These are phyloP conservation scores for Ophion costatus DNA, from an alignment of 2,888 invertebrate genomes.

Conservation along the genomic window DNA sequence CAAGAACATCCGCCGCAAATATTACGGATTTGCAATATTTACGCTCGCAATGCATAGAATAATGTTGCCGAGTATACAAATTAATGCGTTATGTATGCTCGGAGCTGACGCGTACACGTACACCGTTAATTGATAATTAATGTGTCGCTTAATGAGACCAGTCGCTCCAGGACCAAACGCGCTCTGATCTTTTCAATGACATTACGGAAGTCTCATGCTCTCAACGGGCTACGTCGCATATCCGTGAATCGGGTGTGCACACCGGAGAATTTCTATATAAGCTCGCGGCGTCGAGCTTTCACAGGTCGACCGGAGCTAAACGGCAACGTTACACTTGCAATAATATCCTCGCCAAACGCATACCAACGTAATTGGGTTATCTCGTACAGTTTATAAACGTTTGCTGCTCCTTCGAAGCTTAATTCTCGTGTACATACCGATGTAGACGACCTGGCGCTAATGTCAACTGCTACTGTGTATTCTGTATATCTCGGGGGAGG, in stretches of 20 bases:
- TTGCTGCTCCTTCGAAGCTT: neutral
- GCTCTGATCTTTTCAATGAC: conserved; percentile 53
- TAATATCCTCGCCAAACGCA: conserved; percentile 45
- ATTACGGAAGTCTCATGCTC: conserved; percentile 32
- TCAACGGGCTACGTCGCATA: neutral
- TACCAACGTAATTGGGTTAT: conserved; percentile 46
- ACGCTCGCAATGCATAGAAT: neutral
- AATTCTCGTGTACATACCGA: neutral
- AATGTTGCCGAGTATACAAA: conserved; percentile 16
- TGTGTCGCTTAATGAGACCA: conserved; percentile 59
- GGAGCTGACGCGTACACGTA: conserved; percentile 21
- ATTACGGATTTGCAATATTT: too few relatives aligned
- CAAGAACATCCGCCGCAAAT: too few relatives aligned
- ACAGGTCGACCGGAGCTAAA: conserved; percentile 12
- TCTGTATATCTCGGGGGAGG: neutral
- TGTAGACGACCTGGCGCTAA: neutral
- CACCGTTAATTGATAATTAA: conserved; percentile 72
- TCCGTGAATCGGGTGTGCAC: conserved; percentile 7
- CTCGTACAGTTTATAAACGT: conserved; percentile 18
- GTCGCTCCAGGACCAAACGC: conserved; percentile 45
- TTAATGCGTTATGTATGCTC: conserved; percentile 12
- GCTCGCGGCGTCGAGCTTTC: conserved; percentile 17
- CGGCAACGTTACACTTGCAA: conserved; percentile 48
- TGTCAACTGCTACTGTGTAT: neutral
- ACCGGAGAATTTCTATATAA: neutral